phyloP scores from a whole-genome alignment of 2,888 invertebrate genomes.

The Aethes cnicana region DNA sequence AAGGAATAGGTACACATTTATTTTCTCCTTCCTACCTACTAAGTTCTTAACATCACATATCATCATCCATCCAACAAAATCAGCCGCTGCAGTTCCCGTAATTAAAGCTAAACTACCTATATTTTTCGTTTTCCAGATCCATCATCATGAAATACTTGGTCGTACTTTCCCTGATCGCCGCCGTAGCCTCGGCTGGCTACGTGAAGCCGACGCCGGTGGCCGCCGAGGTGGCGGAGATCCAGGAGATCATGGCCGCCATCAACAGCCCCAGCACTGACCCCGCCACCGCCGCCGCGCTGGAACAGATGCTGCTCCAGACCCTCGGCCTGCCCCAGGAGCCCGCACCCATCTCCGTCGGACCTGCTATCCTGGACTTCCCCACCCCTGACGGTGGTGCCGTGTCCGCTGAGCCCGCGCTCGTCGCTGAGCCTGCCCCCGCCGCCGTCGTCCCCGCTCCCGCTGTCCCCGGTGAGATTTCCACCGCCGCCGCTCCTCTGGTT shows the following conservation, averaged over 20 bases:
- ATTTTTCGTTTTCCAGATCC: conserved; percentile 37
- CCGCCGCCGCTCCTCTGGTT: conserved; percentile 26
- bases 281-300: conserved; percentile 49
- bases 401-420: conserved; percentile 30
- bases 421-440: conserved; percentile 37
- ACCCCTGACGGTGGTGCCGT: conserved; percentile 8
- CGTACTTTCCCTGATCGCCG: conserved; percentile 55
- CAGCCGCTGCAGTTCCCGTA: too few species aligned
- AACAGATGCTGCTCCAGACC: conserved; percentile 39
- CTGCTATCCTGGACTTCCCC: conserved; percentile 36
- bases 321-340: conserved; percentile 38
- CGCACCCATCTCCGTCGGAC: conserved; percentile 39
- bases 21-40: too few species aligned
- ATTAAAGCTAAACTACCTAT: too few species aligned
- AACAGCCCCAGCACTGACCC: conserved; percentile 57
- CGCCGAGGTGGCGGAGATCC: conserved; percentile 39
- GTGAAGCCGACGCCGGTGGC: conserved; percentile 37
- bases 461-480: conserved; percentile 33
- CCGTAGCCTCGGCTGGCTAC: conserved; percentile 54
- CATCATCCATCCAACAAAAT: too few species aligned
- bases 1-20: too few species aligned
- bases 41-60: too few species aligned
- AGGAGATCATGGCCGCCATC: conserved; percentile 56
- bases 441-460: conserved; percentile 39
- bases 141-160: conserved; percentile 65